Evolutionary conservation across 1,140 invertebrate genomes (phyloP).

Genomic region (Sycobia sp.): DNA sequence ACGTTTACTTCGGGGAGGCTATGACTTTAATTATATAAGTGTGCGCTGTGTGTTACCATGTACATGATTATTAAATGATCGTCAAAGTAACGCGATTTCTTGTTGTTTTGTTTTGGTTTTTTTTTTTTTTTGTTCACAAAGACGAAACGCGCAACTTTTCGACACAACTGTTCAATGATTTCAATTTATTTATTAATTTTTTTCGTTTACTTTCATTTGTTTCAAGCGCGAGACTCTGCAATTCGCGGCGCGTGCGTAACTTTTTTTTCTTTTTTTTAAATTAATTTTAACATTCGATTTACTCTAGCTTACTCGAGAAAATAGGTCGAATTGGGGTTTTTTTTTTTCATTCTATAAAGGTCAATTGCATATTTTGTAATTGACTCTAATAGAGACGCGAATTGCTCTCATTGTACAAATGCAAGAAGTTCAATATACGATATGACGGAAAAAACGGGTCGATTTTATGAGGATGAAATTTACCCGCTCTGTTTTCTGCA

Average conservation of each 20-base stretch:
- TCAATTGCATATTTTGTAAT: constrained; percentile 19
- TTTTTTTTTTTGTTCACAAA: too few relatives aligned
- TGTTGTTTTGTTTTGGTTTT: too few relatives aligned
- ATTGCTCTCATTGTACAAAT: constrained; percentile 1
- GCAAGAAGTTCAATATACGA: too few relatives aligned
- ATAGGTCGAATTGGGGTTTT: constrained; percentile 4
- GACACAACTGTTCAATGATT: constrained; percentile 26
- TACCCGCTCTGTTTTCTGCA: too few relatives aligned
- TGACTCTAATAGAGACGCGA: constrained; percentile 5
- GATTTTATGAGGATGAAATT: too few relatives aligned
- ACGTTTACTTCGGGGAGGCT: neutral
- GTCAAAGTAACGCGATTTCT: constrained; percentile 29
- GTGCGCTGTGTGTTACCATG: constrained; percentile 26
- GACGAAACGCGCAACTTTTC: constrained; percentile 28
- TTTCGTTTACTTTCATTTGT: constrained; percentile 36
- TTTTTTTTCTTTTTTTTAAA: too few relatives aligned
- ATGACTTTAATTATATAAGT: constrained; percentile 11
- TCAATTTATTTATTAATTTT: too few relatives aligned
- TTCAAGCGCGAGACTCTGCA: constrained; percentile 20
- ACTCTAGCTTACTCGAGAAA: constrained; percentile 20
- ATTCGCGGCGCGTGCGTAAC: constrained; percentile 28
- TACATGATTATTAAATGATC: constrained; percentile 20
- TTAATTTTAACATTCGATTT: constrained; percentile 21
- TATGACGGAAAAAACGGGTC: too few relatives aligned
- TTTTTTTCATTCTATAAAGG: constrained; percentile 2